Conservation (phyloP, 2,113 vertebrate genomes). For the Stomatorhinus ivindoensis region DNA sequence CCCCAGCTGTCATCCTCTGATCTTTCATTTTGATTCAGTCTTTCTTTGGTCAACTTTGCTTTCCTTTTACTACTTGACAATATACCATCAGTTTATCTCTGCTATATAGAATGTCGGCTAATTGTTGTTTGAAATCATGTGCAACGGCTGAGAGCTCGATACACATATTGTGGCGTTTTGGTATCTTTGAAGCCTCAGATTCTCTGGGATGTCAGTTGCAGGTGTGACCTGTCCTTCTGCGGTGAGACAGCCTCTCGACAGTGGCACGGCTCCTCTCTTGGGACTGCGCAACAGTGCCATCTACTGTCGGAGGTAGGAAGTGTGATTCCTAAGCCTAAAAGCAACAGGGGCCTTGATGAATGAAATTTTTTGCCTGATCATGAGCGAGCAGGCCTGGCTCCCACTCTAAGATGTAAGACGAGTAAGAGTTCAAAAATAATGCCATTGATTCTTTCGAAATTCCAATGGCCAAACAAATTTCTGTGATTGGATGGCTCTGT, state of each 20-base stretch:
- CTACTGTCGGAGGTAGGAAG: slow-evolving; percentile 38
- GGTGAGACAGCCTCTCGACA: not conserved
- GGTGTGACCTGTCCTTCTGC: not conserved
- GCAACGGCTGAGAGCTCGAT: not conserved
- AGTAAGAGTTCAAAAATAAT: not conserved
- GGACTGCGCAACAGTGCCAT: slow-evolving; percentile 34
- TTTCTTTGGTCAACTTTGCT: not conserved
- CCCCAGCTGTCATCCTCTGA: not conserved
- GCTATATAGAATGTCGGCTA: not conserved
- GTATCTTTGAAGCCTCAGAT: not conserved
- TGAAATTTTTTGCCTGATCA: not conserved
- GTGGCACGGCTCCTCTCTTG: slow-evolving; percentile 1
- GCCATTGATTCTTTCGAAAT: not conserved
- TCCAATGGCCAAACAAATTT: not conserved
- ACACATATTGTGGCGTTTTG: not conserved
- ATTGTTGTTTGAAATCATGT: not conserved
- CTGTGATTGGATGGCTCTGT: not conserved
- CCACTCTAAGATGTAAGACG: not conserved
- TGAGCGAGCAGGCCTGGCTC: not conserved
- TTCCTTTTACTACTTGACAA: not conserved
- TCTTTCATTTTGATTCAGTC: not conserved
- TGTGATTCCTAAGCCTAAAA: not conserved
- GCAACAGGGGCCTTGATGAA: not conserved
- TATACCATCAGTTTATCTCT: not conserved
- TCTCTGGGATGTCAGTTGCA: not conserved